Conservation (phyloP, 2,888 invertebrate species). For the Leucoma salicis region DNA sequence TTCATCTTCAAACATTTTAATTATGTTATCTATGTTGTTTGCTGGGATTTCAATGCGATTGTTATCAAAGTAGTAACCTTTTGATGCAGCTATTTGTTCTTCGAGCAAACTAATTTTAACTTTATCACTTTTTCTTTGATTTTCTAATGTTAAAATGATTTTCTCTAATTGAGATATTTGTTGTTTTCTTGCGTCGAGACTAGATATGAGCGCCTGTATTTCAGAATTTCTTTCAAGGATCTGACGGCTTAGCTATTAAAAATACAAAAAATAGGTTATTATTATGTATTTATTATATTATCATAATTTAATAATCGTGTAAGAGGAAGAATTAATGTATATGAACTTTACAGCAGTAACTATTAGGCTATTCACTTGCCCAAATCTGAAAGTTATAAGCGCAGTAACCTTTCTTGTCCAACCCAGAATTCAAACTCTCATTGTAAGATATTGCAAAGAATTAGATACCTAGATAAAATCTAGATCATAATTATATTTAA, state of each 20-base stretch:
- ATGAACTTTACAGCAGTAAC: too few species aligned
- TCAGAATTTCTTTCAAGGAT: conserved; percentile 59
- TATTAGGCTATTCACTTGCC: too few species aligned
- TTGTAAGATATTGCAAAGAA: too few species aligned
- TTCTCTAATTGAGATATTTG: conserved; percentile 62
- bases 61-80: conserved; percentile 39
- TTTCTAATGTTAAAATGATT: conserved; percentile 65
- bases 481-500: too few species aligned
- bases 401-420: too few species aligned
- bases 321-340: too few species aligned
- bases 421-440: too few species aligned
- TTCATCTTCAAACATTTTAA: conserved; percentile 69
- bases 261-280: conserved; percentile 3
- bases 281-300: too few species aligned
- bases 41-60: conserved; percentile 43
- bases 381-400: too few species aligned
- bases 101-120: conserved; percentile 53
- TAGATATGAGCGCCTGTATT: conserved; percentile 51
- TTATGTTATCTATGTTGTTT: conserved; percentile 61
- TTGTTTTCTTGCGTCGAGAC: conserved; percentile 51
- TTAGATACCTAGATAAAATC: too few species aligned
- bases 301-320: too few species aligned
- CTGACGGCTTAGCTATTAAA: conserved; percentile 52
- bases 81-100: conserved; percentile 49
- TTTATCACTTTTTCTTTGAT: conserved; percentile 55